Evolutionary conservation across 1,140 invertebrate genomes (phyloP), one percentile per base, ranked within the genome.

Genomic region (Apolygus lucorum): DNA sequence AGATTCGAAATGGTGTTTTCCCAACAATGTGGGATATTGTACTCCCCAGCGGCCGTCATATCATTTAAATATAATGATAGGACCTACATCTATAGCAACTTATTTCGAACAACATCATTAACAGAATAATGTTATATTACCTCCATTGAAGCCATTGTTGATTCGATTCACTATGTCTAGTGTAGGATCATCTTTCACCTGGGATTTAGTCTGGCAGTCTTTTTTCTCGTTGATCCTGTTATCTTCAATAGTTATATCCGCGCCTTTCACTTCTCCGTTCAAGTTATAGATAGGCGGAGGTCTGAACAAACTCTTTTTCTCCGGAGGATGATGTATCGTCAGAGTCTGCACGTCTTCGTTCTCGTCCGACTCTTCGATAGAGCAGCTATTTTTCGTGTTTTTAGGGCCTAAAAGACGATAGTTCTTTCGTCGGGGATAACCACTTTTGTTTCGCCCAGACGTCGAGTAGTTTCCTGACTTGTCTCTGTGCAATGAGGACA

Each of bases 191-290:
- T 62, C 54, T n/a, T 52, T 52, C 25, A 1, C 24, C 26, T 26
- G 21, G 24, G 27, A 21, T 52, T 52, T 17, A n/a, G n/a, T 52
- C 34, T 70, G 69, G 27, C 52, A 29, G 21, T 70, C 75, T 69
- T 72, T 70, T 25, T 74, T 70, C 68, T 76, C 75, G 62, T 76
- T 76, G 27, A 73, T 76, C 65, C 69, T 65, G 69, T 76, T 76
- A 25, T 76, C 75, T 69, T 74, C 72, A 52, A 68, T 34, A 64
- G 71, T 34, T 26, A 59, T 24, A 1, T 71, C 70, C 13, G n/a
- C 14, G 22, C 17, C 17, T 21, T 27, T 68, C 21, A 28, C 22
- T 34, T 67, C 22, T 28, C 17, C 2, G n/a, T 42, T 1, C 1
- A 68, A 28, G 2, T 25, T 14, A 1, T 29, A 1, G 28, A 68